Evolutionary conservation across 64 coral and sea anemone genomes (phyloP), one percentile per base, ranked within the genome.

Genomic region (Dendrophyllia cribrosa): DNA sequence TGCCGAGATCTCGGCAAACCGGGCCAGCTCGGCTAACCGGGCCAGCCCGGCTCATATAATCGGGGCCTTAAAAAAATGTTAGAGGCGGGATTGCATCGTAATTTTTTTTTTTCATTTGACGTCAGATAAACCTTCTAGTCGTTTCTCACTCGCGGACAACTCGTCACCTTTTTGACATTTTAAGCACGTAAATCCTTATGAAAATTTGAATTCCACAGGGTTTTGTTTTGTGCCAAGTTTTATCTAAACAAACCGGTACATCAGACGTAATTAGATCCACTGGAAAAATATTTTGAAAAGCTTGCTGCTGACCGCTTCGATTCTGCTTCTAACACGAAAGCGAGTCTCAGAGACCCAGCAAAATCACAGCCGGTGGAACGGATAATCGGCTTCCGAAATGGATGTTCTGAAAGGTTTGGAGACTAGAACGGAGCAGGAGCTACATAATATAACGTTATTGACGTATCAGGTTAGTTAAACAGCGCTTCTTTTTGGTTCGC

Each of bases 361-460:
- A 46, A 13, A 11, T 25, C 12, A 7, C 67, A 58, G 55, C 13
- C 2, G 13, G 55, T 9, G 55, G 7, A 58, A 58, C 55, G 7
- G 22, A 22, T 7, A 59, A 6, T 21, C 43, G 44, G 6, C 0
- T 51, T 9, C 43, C 2, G 0, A 51, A 47, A 84, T 67, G 62
- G 62, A 67, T n/a, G n/a, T 67, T 9, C 17, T 84, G 44, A 84
- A 67, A 45, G 80, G 49, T 65, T 84, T 84, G n/a, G 80, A 84
- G n/a, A 67, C 44, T 6, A 84, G 67, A 67, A 84, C 80, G 9
- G 80, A 67, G 50, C 60, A 84, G 20, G 61, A 84, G 80, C 62
- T 84, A 20, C 80, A 84, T 16, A 45, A 84, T 24, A 84, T 84
- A 16, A 84, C 80, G 60, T 66, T 84, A 84, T 51, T 23, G 80